Percentiles rank a stretch among this genome's conserved stretches.
Evolutionary conservation across 2,113 vertebrate genomes (phyloP).

Genomic region (Apeltes quadracus): DNA sequence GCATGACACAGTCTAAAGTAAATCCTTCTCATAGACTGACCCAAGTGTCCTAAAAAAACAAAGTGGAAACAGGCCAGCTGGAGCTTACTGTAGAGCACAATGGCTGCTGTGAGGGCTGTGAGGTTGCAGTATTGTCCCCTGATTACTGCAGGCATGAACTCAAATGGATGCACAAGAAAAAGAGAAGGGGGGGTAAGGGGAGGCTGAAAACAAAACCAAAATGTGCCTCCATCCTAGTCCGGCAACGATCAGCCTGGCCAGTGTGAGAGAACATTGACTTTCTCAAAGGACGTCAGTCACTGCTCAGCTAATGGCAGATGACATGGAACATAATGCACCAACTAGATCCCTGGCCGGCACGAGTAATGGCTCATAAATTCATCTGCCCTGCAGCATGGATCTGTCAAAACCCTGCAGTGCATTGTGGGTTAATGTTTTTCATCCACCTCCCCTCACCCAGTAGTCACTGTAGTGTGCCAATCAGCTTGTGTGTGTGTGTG

Average conservation of each 20-base stretch:
- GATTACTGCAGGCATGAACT: conserved; percentile 81
- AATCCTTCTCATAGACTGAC: conserved; percentile 2
- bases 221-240: conserved; percentile 66
- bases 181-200: conserved; percentile 56
- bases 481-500: conserved; percentile 22
- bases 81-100: conserved; percentile 48
- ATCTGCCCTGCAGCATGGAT: conserved; percentile 81
- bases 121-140: conserved; percentile 53
- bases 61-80: conserved; percentile 74
- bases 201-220: conserved; percentile 55
- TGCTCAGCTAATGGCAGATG: conserved; percentile 87
- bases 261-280: conserved; percentile 67
- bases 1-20: neutral
- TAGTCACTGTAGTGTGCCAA: conserved; percentile 32
- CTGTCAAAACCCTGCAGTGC: conserved; percentile 86
- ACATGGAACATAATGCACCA: conserved; percentile 90
- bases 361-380: conserved; percentile 89
- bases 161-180: conserved; percentile 84
- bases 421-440: conserved; percentile 83
- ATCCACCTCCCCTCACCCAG: conserved; percentile 61
- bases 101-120: conserved; percentile 33
- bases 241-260: conserved; percentile 69
- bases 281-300: conserved; percentile 88
- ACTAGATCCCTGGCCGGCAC: conserved; percentile 81
- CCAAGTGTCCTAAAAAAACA: conserved; percentile 50